Conservation (phyloP, 2,888 invertebrate genomes). For the Hylaea fasciaria region DNA sequence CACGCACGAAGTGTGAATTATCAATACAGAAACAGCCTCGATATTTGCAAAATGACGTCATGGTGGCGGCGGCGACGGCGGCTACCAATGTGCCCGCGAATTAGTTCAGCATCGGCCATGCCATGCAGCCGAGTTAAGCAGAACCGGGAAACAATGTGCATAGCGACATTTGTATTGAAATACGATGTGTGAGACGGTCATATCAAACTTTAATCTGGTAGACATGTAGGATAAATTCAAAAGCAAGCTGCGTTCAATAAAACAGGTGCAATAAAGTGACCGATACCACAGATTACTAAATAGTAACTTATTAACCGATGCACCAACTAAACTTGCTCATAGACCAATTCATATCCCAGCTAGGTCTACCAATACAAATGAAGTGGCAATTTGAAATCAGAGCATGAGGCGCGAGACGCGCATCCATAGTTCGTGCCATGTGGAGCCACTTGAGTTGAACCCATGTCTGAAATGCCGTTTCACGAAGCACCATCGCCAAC, state of each 20-base stretch:
- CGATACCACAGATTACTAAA: background rate
- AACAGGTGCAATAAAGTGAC: background rate
- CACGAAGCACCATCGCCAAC: conserved; percentile 17
- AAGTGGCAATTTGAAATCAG: too few relatives aligned
- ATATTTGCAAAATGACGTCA: background rate
- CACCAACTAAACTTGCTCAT: too few relatives aligned
- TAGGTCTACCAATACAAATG: too few relatives aligned
- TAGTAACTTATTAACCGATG: too few relatives aligned
- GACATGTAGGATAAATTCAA: background rate
- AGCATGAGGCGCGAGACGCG: background rate
- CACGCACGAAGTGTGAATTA: conserved; percentile 11
- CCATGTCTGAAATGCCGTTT: conserved; percentile 10
- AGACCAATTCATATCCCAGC: too few relatives aligned
- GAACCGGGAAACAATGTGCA: background rate
- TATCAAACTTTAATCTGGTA: too few relatives aligned
- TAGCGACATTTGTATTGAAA: background rate
- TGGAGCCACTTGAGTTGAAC: conserved; percentile 32
- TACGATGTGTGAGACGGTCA: background rate
- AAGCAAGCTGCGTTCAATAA: too few relatives aligned
- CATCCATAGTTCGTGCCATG: conserved; percentile 16
- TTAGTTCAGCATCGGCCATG: conserved; percentile 4
- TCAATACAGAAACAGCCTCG: background rate
- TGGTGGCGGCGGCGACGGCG: too few relatives aligned
- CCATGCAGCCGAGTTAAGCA: background rate
- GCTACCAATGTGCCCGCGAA: conserved; percentile 5